Evolutionary conservation across 2,797 vertebrate genomes (phyloP).

Genomic region (Sebastes minor): DNA sequence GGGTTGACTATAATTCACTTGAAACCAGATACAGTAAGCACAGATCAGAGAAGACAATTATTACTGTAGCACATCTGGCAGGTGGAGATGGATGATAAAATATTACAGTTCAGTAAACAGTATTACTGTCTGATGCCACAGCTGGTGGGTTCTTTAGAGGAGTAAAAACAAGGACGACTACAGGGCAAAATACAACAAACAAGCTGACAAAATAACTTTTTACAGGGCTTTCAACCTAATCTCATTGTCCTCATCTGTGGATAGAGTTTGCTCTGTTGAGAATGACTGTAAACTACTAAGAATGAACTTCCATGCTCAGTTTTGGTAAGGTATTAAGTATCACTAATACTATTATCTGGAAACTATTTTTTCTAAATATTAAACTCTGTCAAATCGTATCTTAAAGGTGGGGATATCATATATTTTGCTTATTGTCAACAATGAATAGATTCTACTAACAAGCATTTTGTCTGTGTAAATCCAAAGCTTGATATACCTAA

Average conservation of each 20-base stretch:
- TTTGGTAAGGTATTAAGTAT: no score
- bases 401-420: no score
- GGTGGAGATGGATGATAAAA: constrained; percentile 7
- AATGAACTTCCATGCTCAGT: no score
- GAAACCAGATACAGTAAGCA: constrained; percentile 22
- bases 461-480: no score
- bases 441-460: no score
- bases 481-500: no score
- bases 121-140: constrained; percentile 13
- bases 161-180: not conserved
- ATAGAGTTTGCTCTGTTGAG: not conserved
- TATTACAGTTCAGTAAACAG: constrained; percentile 5
- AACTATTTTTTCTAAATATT: fast-evolving
- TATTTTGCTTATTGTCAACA: no score
- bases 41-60: constrained; percentile 41
- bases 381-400: no score
- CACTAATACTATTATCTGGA: no score
- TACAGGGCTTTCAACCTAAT: not conserved
- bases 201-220: not conserved
- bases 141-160: constrained; percentile 9
- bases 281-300: not conserved
- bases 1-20: constrained; percentile 3
- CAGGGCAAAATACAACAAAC: not conserved
- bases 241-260: not conserved
- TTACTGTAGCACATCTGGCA: constrained; percentile 40